A percentile compares a stretch with the other conserved stretches of the same genome.
phyloP scores from a whole-genome alignment of 2,113 vertebrate species.

The Corythoichthys haematopterus region DNA sequence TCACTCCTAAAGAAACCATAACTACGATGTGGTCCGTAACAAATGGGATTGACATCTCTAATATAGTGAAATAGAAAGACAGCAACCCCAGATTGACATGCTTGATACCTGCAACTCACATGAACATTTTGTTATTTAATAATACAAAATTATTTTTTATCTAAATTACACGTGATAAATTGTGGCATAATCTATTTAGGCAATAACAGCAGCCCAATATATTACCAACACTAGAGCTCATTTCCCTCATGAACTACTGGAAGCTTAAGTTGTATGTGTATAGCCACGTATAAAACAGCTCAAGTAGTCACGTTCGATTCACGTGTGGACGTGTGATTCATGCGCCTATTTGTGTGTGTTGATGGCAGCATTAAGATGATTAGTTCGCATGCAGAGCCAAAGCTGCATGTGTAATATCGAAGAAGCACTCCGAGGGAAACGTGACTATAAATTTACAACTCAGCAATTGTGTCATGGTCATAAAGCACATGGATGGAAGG shows the following conservation, averaged over 20 bases:
- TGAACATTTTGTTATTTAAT: too few species aligned
- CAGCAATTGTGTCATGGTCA: constrained; percentile 62
- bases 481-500: constrained; percentile 42
- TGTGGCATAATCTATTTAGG: too few species aligned
- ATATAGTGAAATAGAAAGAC: too few species aligned
- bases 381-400: constrained; percentile 48
- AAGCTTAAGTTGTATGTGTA: neutral
- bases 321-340: constrained; percentile 22
- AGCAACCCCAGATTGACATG: too few species aligned
- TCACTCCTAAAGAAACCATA: too few species aligned
- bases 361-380: constrained; percentile 63
- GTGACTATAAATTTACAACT: constrained; percentile 49
- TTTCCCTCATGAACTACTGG: neutral
- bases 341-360: constrained; percentile 26
- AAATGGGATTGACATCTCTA: too few species aligned
- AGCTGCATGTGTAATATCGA: constrained; percentile 44
- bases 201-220: too few species aligned
- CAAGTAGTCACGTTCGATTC: constrained; percentile 36
- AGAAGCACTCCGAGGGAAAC: constrained; percentile 49
- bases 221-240: too few species aligned
- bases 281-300: constrained; percentile 7
- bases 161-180: too few species aligned
- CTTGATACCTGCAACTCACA: too few species aligned
- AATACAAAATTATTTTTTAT: too few species aligned
- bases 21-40: too few species aligned